Percentiles rank a stretch among this genome's conserved stretches.
phyloP scores from a whole-genome alignment of 53 echinoderm and acorn worm genomes.

The Zoroaster sp. region DNA sequence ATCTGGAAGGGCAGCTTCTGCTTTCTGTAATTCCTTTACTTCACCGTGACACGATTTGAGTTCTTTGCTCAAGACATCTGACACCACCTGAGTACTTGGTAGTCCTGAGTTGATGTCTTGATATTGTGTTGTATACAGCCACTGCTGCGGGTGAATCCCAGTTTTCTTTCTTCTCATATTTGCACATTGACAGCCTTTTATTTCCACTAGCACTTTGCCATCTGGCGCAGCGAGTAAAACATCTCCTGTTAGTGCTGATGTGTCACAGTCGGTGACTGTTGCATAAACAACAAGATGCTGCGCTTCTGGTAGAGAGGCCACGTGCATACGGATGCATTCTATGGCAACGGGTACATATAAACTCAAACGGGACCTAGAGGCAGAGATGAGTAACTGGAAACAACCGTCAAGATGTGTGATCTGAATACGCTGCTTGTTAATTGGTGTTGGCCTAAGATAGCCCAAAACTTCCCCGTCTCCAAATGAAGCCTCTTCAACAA shows the following conservation, averaged over 20 bases:
- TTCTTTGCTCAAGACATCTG: conserved; percentile 60
- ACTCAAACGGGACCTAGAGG: conserved; percentile 40
- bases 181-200: conserved; percentile 51
- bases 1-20: conserved; percentile 39
- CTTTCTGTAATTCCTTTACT: conserved; percentile 53
- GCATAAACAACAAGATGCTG: conserved; percentile 63
- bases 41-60: conserved; percentile 41
- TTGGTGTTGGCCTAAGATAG: conserved; percentile 26
- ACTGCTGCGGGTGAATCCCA: conserved; percentile 51
- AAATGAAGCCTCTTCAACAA: conserved; percentile 61
- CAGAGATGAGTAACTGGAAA: conserved; percentile 70
- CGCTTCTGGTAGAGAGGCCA: conserved; percentile 55
- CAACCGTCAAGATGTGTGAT: conserved; percentile 77
- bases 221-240: conserved; percentile 32
- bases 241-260: conserved; percentile 58
- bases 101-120: conserved; percentile 61
- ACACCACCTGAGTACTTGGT: conserved; percentile 54
- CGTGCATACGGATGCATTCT: conserved; percentile 63
- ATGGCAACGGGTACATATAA: conserved; percentile 70
- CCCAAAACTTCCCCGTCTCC: conserved; percentile 78
- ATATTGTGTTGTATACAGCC: conserved; percentile 72
- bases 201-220: conserved; percentile 68
- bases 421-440: conserved; percentile 74
- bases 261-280: conserved; percentile 63
- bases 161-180: conserved; percentile 31